Base-by-base conservation (phyloP, 2,797 vertebrate genomes). In the Cryptoblepharus egeriae region DNA sequence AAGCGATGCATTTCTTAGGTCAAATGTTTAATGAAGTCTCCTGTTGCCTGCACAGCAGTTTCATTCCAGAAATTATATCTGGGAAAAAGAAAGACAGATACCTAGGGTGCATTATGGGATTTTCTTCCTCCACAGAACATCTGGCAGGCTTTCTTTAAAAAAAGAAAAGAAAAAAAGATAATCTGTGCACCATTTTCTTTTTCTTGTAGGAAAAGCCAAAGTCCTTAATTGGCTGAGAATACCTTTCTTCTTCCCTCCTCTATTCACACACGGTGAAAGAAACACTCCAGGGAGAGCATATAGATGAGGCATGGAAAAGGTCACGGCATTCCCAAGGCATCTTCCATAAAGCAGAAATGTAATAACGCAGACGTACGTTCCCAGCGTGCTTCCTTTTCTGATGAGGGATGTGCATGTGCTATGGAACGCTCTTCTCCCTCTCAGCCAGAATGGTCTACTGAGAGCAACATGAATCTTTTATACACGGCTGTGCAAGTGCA, bases 151-250 rank as follows among this genome's bases (percentile, higher is more conserved):
- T 82, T 69, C 90, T 12, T 68, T 84, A 3, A 20, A 90, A 92
- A 88, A 86, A 39, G 45, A 58, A 24, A 90, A 90, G 18, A 3
- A 87, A 35, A 45, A 67, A 13, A 86, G 39, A 90, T 93, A 58
- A 89, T 87, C 87, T 86, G 60, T 67, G 76, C 68, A 52, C 45
- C 79, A 39, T 90, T 88, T 92, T 89, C 87, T 60, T 80, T 85
- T 73, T 85, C 60, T 89, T 90, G 92, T 82, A 74, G 88, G 85
- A 90, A 83, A 45, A 57, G 18, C n/a, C 81, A 79, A 87, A 87
- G n/a, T 42, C 85, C 89, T 89, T 90, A 92, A 94, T 91, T 92
- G 81, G 87, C n/a, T 89, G 89, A 79, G 87, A 87, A 91, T 90
- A 86, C 73, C 6, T 76, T 83, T 61, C 74, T 5, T 28, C 22